Evolutionary conservation across 2,888 invertebrate species (phyloP).

Genomic region (Cryptophagus acutangulus): DNA sequence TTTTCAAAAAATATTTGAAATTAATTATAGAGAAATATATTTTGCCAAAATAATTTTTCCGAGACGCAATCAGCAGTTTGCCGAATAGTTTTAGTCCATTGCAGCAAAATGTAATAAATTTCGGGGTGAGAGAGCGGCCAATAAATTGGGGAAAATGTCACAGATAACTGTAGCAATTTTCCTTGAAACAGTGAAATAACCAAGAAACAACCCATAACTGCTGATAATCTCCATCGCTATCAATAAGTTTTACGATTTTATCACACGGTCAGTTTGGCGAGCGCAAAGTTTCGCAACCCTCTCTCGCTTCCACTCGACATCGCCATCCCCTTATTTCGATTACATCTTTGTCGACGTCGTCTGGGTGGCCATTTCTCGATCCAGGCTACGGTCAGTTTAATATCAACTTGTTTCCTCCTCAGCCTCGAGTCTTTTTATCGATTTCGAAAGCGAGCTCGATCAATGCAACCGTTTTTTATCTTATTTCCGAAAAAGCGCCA

Average conservation of each 20-base stretch:
- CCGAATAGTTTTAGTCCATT: no score
- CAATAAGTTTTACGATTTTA: conserved; percentile 46
- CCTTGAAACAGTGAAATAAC: conserved; percentile 42
- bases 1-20: no score
- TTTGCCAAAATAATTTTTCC: no score
- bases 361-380: no score
- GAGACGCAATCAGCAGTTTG: no score
- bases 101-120: no score
- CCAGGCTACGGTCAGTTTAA: conserved; percentile 39
- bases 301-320: conserved; percentile 13
- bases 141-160: no score
- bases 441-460: no score
- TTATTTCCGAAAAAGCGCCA: no score
- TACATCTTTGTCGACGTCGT: no score
- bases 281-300: conserved; percentile 13
- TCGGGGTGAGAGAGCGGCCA: conserved; percentile 16
- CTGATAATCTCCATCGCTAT: conserved; percentile 45
- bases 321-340: conserved; percentile 17
- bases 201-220: conserved; percentile 44
- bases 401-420: conserved; percentile 36
- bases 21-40: no score
- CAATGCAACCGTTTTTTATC: no score
- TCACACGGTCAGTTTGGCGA: conserved; percentile 41
- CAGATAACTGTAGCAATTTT: conserved; percentile 41
- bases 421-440: conserved; percentile 31